These are phyloP conservation scores for Camelus dromedarius DNA, from an alignment of 2,113 vertebrate genomes.

Conservation along the genomic window DNA sequence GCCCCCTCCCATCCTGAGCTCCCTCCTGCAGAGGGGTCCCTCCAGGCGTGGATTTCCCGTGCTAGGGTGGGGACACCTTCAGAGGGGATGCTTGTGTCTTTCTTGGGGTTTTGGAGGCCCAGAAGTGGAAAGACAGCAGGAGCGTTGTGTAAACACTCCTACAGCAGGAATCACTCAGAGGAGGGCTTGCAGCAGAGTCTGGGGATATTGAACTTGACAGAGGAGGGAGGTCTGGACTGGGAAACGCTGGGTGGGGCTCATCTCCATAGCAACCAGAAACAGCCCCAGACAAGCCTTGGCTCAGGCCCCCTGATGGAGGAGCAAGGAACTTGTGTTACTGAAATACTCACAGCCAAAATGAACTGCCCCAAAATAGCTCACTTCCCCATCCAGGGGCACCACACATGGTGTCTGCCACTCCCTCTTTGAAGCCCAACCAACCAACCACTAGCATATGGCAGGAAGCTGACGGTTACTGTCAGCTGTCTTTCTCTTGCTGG, in stretches of 20 bases:
- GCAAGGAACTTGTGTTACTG: background rate
- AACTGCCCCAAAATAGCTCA: background rate
- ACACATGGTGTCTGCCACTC: background rate
- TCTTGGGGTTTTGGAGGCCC: background rate
- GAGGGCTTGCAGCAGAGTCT: background rate
- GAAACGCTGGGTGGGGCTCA: slow-evolving; percentile 48
- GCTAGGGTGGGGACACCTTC: background rate
- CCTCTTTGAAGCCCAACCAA: background rate
- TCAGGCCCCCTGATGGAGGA: background rate
- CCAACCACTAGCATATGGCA: background rate
- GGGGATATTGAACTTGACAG: background rate
- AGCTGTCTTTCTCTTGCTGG: background rate
- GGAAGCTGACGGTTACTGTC: background rate
- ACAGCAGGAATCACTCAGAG: background rate
- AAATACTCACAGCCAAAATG: background rate
- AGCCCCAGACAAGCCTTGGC: background rate
- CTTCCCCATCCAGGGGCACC: background rate
- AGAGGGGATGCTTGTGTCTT: background rate
- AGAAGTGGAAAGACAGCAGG: background rate
- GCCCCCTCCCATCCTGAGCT: background rate
- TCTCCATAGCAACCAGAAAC: slow-evolving; percentile 69
- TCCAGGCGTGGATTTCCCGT: background rate
- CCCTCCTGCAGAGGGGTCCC: background rate
- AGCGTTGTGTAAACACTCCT: background rate
- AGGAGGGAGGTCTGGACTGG: background rate